phyloP scores from a whole-genome alignment of 2,113 vertebrate genomes.

The Cranoglanis bouderius region DNA sequence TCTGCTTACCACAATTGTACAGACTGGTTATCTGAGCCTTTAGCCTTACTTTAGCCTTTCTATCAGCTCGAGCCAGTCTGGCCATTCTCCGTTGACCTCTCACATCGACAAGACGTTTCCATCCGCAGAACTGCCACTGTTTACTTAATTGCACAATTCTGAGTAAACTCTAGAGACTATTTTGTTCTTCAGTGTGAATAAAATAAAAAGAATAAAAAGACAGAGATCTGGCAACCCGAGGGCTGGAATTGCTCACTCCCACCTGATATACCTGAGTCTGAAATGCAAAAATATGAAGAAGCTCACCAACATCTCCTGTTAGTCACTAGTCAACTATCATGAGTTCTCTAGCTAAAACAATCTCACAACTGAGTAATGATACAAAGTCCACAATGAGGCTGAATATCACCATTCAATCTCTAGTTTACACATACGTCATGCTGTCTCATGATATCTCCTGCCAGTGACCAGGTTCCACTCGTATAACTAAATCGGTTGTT shows the following conservation, averaged over 20 bases:
- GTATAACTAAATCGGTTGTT: not conserved
- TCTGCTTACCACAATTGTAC: not conserved
- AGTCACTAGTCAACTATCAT: not conserved
- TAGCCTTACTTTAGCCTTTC: not conserved
- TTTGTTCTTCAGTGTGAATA: not conserved
- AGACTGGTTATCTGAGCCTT: not conserved
- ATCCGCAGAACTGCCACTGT: not conserved
- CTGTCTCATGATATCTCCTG: not conserved
- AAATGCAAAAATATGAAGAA: not conserved
- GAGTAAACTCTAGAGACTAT: not conserved
- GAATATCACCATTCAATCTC: not conserved
- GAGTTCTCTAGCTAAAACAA: not conserved
- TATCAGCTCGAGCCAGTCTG: not conserved
- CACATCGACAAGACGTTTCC: not conserved
- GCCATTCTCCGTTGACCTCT: not conserved
- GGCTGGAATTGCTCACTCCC: not conserved
- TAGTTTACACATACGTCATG: not conserved
- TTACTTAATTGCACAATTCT: not conserved
- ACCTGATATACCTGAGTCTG: not conserved
- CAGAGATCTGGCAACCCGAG: not conserved
- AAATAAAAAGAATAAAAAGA: not conserved
- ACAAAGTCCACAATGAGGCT: not conserved
- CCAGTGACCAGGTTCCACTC: not conserved
- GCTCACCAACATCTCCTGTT: not conserved
- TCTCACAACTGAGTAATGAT: not conserved